Evolutionary conservation across 2,113 vertebrate genomes (phyloP).

Genomic region (Jacana jacana): DNA sequence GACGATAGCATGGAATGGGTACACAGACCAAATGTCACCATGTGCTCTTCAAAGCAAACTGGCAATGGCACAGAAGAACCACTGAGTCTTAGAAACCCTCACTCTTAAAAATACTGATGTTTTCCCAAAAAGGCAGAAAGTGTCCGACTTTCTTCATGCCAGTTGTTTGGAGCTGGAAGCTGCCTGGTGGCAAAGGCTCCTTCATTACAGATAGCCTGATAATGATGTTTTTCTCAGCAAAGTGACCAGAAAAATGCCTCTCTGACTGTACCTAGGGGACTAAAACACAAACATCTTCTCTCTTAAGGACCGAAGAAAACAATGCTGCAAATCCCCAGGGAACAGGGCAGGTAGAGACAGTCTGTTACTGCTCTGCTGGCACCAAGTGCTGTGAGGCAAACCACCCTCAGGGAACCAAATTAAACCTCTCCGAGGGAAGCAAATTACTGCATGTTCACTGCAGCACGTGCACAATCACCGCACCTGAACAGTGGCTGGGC

Average conservation of each 20-base stretch:
- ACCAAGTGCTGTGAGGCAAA: neutral
- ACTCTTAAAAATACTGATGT: neutral
- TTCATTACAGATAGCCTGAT: neutral
- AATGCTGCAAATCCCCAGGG: neutral
- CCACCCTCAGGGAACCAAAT: neutral
- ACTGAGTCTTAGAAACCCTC: fast-evolving
- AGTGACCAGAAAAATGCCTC: neutral
- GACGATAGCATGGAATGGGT: neutral
- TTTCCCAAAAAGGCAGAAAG: neutral
- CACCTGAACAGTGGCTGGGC: neutral
- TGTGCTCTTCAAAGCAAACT: neutral
- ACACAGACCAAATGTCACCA: neutral
- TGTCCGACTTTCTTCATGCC: neutral
- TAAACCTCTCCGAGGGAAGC: neutral
- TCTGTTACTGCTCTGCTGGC: neutral
- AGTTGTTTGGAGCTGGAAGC: neutral
- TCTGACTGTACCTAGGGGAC: neutral
- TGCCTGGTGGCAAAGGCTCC: neutral
- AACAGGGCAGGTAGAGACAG: neutral
- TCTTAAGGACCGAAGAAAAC: neutral
- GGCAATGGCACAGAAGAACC: neutral
- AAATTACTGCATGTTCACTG: neutral
- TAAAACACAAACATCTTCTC: neutral
- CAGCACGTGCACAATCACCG: fast-evolving
- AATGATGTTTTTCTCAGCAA: neutral